These are phyloP conservation scores for Lonchura striata DNA, from an alignment of 2,113 vertebrate genomes.

Conservation along the genomic window DNA sequence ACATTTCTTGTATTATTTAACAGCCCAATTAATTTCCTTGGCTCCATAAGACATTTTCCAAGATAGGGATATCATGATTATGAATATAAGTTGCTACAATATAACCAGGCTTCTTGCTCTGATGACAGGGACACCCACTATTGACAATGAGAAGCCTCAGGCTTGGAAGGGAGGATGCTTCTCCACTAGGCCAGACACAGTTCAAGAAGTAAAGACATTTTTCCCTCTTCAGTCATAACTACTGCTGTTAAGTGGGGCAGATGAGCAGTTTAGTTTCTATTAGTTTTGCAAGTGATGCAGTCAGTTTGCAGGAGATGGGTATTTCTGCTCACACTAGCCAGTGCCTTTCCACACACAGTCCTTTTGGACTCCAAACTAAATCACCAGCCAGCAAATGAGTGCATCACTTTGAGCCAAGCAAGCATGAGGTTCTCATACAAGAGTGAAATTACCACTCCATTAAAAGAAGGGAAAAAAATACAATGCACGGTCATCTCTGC, in stretches of 20 bases:
- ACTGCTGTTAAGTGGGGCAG: background rate
- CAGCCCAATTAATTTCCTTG: background rate
- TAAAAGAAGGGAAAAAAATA: background rate
- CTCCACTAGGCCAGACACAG: background rate
- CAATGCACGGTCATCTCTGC: background rate
- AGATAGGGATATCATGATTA: background rate
- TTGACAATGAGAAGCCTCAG: background rate
- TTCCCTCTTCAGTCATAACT: background rate
- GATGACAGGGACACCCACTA: background rate
- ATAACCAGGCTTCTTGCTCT: background rate
- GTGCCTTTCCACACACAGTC: background rate
- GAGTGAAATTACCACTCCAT: background rate
- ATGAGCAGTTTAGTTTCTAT: background rate
- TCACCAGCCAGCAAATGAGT: background rate
- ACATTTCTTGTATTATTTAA: slow-evolving; percentile 6
- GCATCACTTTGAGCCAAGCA: background rate
- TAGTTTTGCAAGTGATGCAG: background rate
- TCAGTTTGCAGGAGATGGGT: background rate
- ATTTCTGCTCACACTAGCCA: background rate
- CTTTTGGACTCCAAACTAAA: background rate
- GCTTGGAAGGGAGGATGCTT: background rate
- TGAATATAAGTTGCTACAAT: background rate
- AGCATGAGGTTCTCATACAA: background rate
- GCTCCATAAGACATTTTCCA: background rate
- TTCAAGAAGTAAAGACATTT: background rate